phyloP scores from a whole-genome alignment of 2,797 vertebrate genomes.

The Dendrocincla tyrannina region DNA sequence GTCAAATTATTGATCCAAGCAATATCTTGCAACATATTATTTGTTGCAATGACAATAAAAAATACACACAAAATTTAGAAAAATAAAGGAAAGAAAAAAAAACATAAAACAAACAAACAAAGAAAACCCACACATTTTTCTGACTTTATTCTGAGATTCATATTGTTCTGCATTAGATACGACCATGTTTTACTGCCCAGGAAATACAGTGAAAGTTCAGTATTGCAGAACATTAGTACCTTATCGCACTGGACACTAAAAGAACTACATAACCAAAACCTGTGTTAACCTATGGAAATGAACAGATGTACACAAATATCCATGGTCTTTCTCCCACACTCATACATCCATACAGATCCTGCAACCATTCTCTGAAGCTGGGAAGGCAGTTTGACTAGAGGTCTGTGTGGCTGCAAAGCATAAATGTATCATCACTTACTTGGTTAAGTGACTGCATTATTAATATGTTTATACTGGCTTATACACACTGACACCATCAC shows the following conservation, averaged over 20 bases:
- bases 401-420: not conserved
- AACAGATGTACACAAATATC: not conserved
- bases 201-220: not conserved
- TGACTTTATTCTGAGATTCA: not conserved
- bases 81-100: too few species aligned
- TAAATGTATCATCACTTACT: not conserved
- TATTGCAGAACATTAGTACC: not conserved
- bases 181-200: not conserved
- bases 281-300: not conserved
- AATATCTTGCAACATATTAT: not conserved
- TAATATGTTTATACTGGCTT: not conserved
- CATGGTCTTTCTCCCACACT: not conserved
- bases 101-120: not conserved
- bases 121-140: not conserved
- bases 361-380: not conserved
- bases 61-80: not conserved
- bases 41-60: not conserved
- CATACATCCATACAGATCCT: not conserved
- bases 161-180: not conserved
- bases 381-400: not conserved
- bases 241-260: not conserved
- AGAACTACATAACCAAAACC: not conserved
- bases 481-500: not conserved
- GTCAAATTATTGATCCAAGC: not conserved
- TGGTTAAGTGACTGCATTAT: not conserved